Base-by-base conservation (phyloP, 2,113 vertebrate species). In the Ptyas mucosa region DNA sequence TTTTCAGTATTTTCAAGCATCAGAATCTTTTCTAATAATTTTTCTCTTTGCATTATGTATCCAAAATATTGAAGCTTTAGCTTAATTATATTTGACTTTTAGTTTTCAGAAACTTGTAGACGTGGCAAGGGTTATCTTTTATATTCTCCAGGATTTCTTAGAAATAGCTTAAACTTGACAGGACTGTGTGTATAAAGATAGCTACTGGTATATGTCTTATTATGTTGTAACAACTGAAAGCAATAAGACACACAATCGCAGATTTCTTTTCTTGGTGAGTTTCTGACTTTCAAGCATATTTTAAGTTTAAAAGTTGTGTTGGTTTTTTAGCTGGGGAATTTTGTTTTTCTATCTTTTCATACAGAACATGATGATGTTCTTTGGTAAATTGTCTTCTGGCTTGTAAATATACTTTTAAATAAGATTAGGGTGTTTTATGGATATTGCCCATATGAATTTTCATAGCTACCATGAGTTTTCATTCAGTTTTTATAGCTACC, bases 331-430 rank as follows among this genome's bases (percentile, higher is more conserved):
- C 34, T 24, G 14, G 34, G 34, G 34, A 64, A 39, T 43, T 93
- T 51, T 93, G 69, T 91, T 34, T 88, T 85, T 61, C 26, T 12
- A 2, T 96, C 92, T 39, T 54, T 95, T 88, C 92, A 93, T 91
- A 95, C 12, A 15, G 29, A 46, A 89, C 15, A 10, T 58, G 53
- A 86, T 85, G 11, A 49, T n/a, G n/a, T 86, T 58, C 14, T 87
- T 91, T n/a, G 51, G 43, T 61, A 87, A 61, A 61, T 61, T 61
- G 20, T 87, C 29, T 61, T 57, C 3, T 88, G 49, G 8, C n/a
- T 88, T 53, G 29, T 64, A 51, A 88, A 64, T 64, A 23, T 88
- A 64, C 18, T 54, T 61, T 61, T 21, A 64, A 51, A 23, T 85
- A 85, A 54, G 75, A 29, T 39, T 14, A 51, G 54, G 54, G 4